These are phyloP conservation scores for Idaea straminata DNA, from an alignment of 2,888 invertebrate genomes.

Conservation along the genomic window DNA sequence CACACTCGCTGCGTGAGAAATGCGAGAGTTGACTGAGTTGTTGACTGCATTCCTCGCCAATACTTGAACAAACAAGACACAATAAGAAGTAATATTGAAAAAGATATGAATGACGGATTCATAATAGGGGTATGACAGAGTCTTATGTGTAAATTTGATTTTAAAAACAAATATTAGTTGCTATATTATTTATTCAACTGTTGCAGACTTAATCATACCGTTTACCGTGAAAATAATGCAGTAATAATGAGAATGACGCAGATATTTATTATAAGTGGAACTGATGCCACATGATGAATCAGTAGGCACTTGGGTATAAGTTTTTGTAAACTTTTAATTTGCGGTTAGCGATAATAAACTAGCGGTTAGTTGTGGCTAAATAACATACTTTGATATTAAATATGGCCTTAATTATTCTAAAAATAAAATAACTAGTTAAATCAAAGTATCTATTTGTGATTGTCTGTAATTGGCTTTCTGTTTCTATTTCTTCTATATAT, in stretches of 20 bases:
- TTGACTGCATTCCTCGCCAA: constrained; percentile 33
- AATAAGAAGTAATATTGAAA: too few relatives aligned
- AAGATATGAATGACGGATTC: too few relatives aligned
- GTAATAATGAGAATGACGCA: neutral
- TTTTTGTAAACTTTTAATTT: neutral
- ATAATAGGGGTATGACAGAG: neutral
- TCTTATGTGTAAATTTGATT: neutral
- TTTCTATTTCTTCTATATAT: too few relatives aligned
- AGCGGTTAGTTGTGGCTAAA: neutral
- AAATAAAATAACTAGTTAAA: neutral
- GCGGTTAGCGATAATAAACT: neutral
- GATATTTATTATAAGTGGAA: neutral
- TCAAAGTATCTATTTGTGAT: too few relatives aligned
- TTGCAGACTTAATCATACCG: neutral
- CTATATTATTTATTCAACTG: neutral
- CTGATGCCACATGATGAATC: neutral
- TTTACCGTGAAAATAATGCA: neutral
- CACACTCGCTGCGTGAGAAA: constrained; percentile 22
- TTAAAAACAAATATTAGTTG: neutral
- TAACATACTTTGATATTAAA: neutral
- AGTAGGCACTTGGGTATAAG: neutral
- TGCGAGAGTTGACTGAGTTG: constrained; percentile 16
- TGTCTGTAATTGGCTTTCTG: too few relatives aligned
- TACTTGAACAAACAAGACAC: constrained; percentile 14
- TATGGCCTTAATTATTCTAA: neutral